Evolutionary conservation across 2,113 vertebrate species (phyloP).

Genomic region (Ceyx margarethae): DNA sequence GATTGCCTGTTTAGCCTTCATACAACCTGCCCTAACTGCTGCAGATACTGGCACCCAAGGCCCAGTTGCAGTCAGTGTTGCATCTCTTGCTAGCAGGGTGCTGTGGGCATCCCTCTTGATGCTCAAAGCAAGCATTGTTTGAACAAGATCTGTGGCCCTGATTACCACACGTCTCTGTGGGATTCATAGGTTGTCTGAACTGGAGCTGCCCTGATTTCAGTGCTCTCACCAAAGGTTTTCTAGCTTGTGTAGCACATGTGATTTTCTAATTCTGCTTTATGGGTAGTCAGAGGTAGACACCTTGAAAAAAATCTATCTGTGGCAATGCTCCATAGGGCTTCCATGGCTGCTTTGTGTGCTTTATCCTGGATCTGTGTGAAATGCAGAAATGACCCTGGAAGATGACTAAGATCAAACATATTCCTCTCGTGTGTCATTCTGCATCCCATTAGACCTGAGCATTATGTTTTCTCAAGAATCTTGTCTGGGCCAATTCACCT

Average conservation of each 20-base stretch:
- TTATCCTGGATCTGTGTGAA: background rate
- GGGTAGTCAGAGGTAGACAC: background rate
- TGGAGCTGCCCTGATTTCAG: background rate
- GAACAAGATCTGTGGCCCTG: background rate
- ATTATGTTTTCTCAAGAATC: background rate
- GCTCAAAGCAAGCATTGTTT: background rate
- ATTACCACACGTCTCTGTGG: background rate
- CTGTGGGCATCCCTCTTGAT: background rate
- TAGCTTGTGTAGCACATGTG: background rate
- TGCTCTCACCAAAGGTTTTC: background rate
- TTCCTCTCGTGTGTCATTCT: background rate
- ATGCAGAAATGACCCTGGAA: background rate
- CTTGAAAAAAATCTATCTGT: background rate
- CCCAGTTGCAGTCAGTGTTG: accelerated
- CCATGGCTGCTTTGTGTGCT: background rate
- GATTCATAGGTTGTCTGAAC: background rate
- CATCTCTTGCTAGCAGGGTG: background rate
- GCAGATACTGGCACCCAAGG: background rate
- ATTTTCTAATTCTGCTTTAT: background rate
- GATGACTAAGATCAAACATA: background rate
- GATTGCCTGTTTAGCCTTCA: background rate
- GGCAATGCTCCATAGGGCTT: background rate
- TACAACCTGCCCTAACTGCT: background rate
- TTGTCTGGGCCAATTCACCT: background rate
- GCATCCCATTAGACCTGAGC: background rate